Base-by-base conservation (phyloP, 2,888 invertebrate species). In the Epinotia brunnichana region DNA sequence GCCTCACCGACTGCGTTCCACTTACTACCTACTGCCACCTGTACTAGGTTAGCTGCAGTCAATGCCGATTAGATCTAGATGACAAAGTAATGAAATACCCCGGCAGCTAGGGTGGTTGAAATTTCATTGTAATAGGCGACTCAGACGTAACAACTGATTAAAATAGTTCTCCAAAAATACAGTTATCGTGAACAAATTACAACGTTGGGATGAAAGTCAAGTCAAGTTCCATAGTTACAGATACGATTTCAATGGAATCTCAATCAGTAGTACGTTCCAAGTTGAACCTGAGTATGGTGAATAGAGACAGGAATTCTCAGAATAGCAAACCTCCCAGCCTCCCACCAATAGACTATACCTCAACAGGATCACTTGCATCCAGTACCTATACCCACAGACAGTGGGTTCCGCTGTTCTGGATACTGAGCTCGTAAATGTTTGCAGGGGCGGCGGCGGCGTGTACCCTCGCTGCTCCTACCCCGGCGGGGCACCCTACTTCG, bases 401-500 rank as follows among this genome's bases (percentile, higher is more conserved):
- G 41, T 41, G 13, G 41, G 13, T 41, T 41, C 13, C 41, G 41
- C 48, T n/a, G 15, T 48, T 48, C 48, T 15, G 19, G 19, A 19
- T 39, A 64, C 9, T 64, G 44, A 61, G 61, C 11, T n/a, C 44
- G 44, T 57, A 41, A 24, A 44, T 61, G 15, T 73, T 44, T 69
- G 68, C 76, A 78, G 77, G 59, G 77, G 82, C 57, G 81, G 80
- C 11, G 82, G 83, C 72, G 82, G 80, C 3, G 87, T 82, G 74
- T 90, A 89, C 83, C 73, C 87, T 54, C 88, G 90, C 69, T 89
- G 90, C 82, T 79, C 82, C 11, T 90, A 89, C 86, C 69, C 81
- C 21, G 82, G 83, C 75, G 80, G 87, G 72, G 85, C 91, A 56
- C 87, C 90, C 3, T 91, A 91, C 87, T 92, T 89, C 84, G 76